Conservation (phyloP, 2,888 invertebrate species). For the Platycheirus rosarum region DNA sequence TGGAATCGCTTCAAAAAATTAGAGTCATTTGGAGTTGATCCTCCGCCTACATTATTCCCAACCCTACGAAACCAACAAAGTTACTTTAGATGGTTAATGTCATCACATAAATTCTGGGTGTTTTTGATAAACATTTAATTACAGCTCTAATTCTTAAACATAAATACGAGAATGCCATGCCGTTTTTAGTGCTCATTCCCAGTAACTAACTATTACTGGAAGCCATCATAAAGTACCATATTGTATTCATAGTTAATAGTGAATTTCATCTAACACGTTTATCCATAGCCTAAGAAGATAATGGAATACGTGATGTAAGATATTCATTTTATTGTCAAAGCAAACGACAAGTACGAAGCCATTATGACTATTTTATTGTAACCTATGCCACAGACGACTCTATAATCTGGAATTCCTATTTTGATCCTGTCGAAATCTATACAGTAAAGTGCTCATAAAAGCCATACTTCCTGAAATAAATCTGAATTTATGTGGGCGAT, state of each 20-base stretch:
- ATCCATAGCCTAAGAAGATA: constrained; percentile 40
- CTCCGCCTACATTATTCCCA: too few relatives aligned
- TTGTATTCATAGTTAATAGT: constrained; percentile 12
- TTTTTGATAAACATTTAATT: too few relatives aligned
- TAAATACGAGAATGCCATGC: too few relatives aligned
- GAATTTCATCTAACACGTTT: constrained; percentile 20
- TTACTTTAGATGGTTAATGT: too few relatives aligned
- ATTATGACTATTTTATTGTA: constrained; percentile 27
- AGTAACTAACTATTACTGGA: too few relatives aligned
- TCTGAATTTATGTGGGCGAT: background rate
- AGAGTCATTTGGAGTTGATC: too few relatives aligned
- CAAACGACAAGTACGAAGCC: constrained; percentile 24
- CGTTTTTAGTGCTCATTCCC: too few relatives aligned
- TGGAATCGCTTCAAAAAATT: too few relatives aligned
- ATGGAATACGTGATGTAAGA: constrained; percentile 33
- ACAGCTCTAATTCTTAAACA: too few relatives aligned
- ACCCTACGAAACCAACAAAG: too few relatives aligned
- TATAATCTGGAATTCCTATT: constrained; percentile 1
- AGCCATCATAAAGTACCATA: background rate
- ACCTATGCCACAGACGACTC: background rate
- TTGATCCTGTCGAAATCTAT: background rate
- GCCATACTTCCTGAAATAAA: constrained; percentile 16
- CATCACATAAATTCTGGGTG: too few relatives aligned
- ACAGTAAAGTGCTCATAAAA: background rate
- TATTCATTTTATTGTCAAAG: constrained; percentile 37